phyloP scores from a whole-genome alignment of 2,888 invertebrate genomes.

The Melanophora roralis region DNA sequence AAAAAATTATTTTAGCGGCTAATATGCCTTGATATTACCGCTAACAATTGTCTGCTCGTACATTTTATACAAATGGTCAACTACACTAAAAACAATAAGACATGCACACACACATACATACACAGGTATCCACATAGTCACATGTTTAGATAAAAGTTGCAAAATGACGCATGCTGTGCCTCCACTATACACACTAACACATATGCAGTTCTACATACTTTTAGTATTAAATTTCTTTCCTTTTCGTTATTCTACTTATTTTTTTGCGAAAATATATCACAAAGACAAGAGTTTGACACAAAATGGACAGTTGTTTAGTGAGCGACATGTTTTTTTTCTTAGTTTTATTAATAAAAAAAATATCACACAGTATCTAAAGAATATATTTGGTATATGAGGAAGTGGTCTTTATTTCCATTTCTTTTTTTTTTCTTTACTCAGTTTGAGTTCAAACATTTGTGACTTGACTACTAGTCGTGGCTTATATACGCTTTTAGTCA shows the following conservation, averaged over 20 bases:
- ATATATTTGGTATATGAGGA: slow-evolving; percentile 57
- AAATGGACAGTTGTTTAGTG: slow-evolving; percentile 64
- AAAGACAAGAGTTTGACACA: slow-evolving; percentile 62
- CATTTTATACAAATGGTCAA: slow-evolving; percentile 62
- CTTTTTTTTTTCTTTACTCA: slow-evolving; percentile 15
- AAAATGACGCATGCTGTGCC: slow-evolving; percentile 60
- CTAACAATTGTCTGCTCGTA: slow-evolving; percentile 62
- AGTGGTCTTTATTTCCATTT: slow-evolving; percentile 39
- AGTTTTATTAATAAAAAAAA: slow-evolving; percentile 28
- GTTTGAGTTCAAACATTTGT: slow-evolving; percentile 59
- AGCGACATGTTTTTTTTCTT: slow-evolving; percentile 58
- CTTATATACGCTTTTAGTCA: slow-evolving; percentile 44
- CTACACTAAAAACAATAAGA: slow-evolving; percentile 1
- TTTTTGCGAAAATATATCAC: slow-evolving; percentile 57
- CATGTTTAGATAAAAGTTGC: slow-evolving; percentile 1
- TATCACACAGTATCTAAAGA: slow-evolving; percentile 40
- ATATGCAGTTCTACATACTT: neutral
- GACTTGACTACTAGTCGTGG: slow-evolving; percentile 54
- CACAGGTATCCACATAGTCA: slow-evolving; percentile 8
- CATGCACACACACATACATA: neutral
- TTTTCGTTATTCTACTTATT: neutral
- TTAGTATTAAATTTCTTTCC: neutral
- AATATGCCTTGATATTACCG: slow-evolving; percentile 65
- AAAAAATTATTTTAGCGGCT: slow-evolving; percentile 62
- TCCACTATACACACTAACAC: slow-evolving; percentile 12